Conservation (phyloP, 1,140 invertebrate species). For the Stegodyphus dumicola region DNA sequence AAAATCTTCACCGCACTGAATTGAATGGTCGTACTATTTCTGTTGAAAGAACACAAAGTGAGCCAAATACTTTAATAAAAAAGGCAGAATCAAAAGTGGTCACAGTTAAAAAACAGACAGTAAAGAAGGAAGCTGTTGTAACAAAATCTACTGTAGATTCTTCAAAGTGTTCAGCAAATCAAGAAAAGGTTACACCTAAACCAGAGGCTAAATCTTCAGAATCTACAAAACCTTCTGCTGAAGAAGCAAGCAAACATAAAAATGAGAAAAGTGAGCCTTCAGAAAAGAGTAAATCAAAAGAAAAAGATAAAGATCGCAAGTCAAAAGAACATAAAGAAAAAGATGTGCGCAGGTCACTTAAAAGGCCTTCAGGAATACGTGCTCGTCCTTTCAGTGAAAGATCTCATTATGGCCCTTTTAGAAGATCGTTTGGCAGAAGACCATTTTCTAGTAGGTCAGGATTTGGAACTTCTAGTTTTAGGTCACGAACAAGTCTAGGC, state of each 20-base stretch:
- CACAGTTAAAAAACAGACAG: conserved; percentile 5
- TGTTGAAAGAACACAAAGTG: conserved; percentile 77
- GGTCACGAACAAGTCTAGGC: conserved; percentile 1
- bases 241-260: not conserved
- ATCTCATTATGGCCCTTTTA: conserved; percentile 1
- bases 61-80: conserved; percentile 23
- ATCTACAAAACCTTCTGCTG: not conserved
- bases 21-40: conserved; percentile 93
- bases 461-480: conserved; percentile 9
- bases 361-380: not conserved
- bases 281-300: not conserved
- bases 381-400: conserved; percentile 9
- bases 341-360: not conserved
- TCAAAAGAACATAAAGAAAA: not conserved
- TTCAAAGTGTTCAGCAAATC: not conserved
- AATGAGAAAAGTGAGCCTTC: not conserved
- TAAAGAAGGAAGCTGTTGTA: conserved; percentile 13
- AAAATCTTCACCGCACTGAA: conserved; percentile 88
- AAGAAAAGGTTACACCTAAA: not conserved
- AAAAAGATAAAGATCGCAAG: conserved; percentile 13
- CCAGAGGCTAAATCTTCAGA: not conserved
- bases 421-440: conserved; percentile 20
- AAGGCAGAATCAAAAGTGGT: conserved; percentile 20
- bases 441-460: conserved; percentile 5
- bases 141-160: not conserved